Percentiles rank a stretch among this genome's conserved stretches.
phyloP scores from a whole-genome alignment of 2,113 vertebrate genomes.

The Brachypteracias leptosomus region DNA sequence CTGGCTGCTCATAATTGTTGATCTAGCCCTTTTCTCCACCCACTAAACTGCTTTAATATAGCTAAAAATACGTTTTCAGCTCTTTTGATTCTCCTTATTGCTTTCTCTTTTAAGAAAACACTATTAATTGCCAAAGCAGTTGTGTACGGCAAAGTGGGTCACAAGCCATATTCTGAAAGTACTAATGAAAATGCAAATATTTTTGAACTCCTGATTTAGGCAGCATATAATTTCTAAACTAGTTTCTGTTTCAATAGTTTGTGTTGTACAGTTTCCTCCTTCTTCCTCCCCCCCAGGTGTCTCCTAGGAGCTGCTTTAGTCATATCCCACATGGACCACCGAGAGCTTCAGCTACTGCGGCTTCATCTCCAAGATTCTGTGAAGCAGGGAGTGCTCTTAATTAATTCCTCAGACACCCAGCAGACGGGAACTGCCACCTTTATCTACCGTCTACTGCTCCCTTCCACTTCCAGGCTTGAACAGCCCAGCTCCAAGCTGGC shows the following conservation, averaged over 20 bases:
- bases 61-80: background rate
- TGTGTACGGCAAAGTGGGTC: background rate
- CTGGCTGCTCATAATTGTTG: background rate
- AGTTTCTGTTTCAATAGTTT: background rate
- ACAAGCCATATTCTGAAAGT: background rate
- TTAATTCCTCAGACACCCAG: constrained; percentile 50
- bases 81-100: background rate
- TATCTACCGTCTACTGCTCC: background rate
- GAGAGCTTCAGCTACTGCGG: background rate
- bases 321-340: background rate
- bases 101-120: background rate
- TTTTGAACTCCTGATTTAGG: background rate
- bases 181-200: background rate
- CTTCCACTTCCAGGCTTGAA: background rate
- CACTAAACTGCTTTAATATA: background rate
- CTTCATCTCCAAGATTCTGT: background rate
- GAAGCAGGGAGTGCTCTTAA: background rate
- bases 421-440: constrained; percentile 36
- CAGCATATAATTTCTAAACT: background rate
- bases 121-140: background rate
- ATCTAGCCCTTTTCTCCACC: background rate
- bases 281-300: background rate
- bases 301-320: background rate
- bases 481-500: background rate
- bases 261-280: background rate